Evolutionary conservation across 2,888 invertebrate species (phyloP).

Genomic region (Melinopterus prodromus): DNA sequence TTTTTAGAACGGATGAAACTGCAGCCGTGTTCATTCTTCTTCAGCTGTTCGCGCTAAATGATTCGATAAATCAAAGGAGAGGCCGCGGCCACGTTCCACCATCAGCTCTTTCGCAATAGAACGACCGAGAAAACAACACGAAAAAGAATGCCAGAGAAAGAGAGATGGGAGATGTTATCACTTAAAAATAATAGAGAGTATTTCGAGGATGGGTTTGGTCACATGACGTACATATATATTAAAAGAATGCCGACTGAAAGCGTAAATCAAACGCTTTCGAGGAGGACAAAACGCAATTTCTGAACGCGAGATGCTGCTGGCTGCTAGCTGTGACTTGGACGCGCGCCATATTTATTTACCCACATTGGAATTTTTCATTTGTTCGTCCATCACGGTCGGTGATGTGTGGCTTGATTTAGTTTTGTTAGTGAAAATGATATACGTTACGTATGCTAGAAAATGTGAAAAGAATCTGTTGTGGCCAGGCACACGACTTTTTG

Average conservation of each 20-base stretch:
- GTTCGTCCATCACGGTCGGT: background rate
- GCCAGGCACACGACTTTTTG: too few relatives aligned
- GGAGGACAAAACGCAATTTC: background rate
- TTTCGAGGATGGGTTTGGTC: constrained; percentile 11
- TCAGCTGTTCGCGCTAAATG: background rate
- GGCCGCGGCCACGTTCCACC: background rate
- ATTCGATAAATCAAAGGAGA: background rate
- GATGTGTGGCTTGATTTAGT: background rate
- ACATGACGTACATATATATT: constrained; percentile 27
- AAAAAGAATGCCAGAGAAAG: background rate
- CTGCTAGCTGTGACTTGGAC: constrained; percentile 33
- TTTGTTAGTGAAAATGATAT: background rate
- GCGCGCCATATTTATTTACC: constrained; percentile 39
- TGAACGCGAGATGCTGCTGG: background rate
- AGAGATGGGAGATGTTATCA: constrained; percentile 26
- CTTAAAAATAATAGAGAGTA: constrained; percentile 35
- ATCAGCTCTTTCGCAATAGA: background rate
- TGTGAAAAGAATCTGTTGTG: too few relatives aligned
- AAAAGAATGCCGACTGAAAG: background rate
- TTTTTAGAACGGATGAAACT: background rate
- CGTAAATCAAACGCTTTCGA: background rate
- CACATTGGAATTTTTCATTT: constrained; percentile 28
- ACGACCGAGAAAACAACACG: background rate
- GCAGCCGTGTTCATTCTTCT: background rate
- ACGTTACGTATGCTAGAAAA: background rate